Evolutionary conservation across 2,113 vertebrate species (phyloP), one percentile per base, ranked within the genome.

Genomic region (Electrona antarctica): DNA sequence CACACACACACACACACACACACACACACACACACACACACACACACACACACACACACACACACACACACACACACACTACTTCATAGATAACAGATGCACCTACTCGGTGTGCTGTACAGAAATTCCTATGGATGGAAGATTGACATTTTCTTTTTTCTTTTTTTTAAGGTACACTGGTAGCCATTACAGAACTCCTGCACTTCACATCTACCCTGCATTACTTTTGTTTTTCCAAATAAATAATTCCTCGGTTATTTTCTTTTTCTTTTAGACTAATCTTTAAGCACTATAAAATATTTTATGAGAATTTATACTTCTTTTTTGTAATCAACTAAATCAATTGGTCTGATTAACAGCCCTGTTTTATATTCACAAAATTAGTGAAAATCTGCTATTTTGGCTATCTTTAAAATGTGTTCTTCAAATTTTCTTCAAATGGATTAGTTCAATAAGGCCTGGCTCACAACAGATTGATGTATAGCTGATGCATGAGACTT

Each of bases 31-130:
- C 47, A 60, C 11, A 58, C 0, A 13, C 21, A 47, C 61, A 13
- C 54, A 51, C n/a, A 79, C 67, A 62, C n/a, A 46, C 21, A 21
- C 21, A 21, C 21, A 21, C 21, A 21, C 21, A 21, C 21, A 21
- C 21, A 21, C 11, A n/a, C 33, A 62, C 14, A 8, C 45, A 52
- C 50, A 60, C 49, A 66, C 50, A 62, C 60, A 50, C 67, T 50
- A 70, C 83, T 81, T 85, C 80, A 83, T 76, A 59, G 69, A 84
- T 63, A 73, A 52, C 21, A 65, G 45, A 67, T 58, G 79, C 86
- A 71, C 68, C 73, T 52, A 62, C 60, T 56, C 50, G 74, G 55
- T 52, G 64, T 7, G 52, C 62, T 55, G 21, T 29, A 13, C 65
- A 52, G 74, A 29, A 76, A 60, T 11, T 45, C 84, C 83, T 55